Percentiles rank a stretch among this genome's conserved stretches.
Conservation (phyloP, 2,797 vertebrate genomes). For the Halcyon leucocephala region DNA sequence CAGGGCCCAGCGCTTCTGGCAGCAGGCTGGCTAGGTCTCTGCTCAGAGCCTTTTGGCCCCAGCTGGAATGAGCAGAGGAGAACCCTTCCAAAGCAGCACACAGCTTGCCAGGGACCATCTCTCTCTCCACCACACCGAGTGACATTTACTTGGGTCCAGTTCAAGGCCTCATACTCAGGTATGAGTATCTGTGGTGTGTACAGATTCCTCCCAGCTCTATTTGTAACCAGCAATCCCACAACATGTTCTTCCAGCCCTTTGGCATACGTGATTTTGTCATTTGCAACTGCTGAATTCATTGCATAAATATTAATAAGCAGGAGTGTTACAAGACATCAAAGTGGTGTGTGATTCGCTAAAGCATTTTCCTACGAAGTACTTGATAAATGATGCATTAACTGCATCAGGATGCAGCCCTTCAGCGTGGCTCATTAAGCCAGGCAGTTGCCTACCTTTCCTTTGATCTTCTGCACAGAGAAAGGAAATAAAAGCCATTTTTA, state of each 20-base stretch:
- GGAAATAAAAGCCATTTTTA: slow-evolving; percentile 48
- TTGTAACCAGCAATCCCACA: neutral
- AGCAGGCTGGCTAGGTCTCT: neutral
- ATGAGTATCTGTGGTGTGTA: neutral
- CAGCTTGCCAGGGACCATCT: neutral
- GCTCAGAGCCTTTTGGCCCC: neutral
- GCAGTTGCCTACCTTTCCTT: slow-evolving; percentile 18
- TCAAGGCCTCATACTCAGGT: neutral
- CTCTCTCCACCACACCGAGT: neutral
- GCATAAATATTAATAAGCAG: slow-evolving; percentile 32
- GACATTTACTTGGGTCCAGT: neutral
- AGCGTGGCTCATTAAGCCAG: slow-evolving; percentile 34
- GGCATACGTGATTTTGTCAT: neutral
- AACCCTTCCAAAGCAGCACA: neutral
- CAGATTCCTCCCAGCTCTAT: neutral
- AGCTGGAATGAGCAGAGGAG: neutral
- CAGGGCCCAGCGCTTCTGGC: neutral
- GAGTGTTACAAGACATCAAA: slow-evolving; percentile 41
- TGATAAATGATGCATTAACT: slow-evolving; percentile 56
- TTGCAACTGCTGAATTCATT: slow-evolving; percentile 9
- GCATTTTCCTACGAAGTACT: slow-evolving; percentile 13
- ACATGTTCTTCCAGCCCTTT: neutral
- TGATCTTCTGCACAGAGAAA: slow-evolving; percentile 24
- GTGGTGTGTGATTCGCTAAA: neutral
- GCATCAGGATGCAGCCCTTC: neutral